phyloP scores from a whole-genome alignment of 2,113 vertebrate species.

The Puntigrus tetrazona region DNA sequence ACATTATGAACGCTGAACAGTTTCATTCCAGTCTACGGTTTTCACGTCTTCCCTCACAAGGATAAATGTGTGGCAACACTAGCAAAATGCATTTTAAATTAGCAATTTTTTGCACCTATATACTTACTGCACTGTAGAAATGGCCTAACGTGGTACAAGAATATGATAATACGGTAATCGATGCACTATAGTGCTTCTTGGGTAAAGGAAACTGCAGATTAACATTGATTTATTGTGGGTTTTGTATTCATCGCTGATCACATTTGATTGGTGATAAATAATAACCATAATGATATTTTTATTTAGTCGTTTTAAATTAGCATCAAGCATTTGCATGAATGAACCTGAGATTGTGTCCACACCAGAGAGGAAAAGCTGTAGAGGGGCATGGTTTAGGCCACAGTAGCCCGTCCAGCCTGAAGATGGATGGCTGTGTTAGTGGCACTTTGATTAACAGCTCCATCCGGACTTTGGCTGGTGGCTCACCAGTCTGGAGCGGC shows the following conservation, averaged over 20 bases:
- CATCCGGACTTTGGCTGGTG: conserved; percentile 35
- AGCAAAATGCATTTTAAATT: background rate
- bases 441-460: conserved; percentile 47
- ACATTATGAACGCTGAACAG: background rate
- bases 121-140: background rate
- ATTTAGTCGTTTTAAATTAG: background rate
- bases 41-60: background rate
- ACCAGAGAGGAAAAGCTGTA: conserved; percentile 22
- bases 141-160: background rate
- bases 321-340: background rate
- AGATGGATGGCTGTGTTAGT: conserved; percentile 30
- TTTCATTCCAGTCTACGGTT: background rate
- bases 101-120: background rate
- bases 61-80: background rate
- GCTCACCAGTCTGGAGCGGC: conserved; percentile 31
- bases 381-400: background rate
- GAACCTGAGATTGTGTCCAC: background rate
- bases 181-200: background rate
- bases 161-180: background rate
- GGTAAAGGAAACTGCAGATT: background rate
- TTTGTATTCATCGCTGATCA: background rate
- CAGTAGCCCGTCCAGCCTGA: background rate
- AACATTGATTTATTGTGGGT: background rate
- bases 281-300: background rate
- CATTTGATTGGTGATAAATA: background rate